Percentiles rank a stretch among this genome's conserved stretches.
phyloP scores from a whole-genome alignment of 2,113 vertebrate species.

The Vidua chalybeata region DNA sequence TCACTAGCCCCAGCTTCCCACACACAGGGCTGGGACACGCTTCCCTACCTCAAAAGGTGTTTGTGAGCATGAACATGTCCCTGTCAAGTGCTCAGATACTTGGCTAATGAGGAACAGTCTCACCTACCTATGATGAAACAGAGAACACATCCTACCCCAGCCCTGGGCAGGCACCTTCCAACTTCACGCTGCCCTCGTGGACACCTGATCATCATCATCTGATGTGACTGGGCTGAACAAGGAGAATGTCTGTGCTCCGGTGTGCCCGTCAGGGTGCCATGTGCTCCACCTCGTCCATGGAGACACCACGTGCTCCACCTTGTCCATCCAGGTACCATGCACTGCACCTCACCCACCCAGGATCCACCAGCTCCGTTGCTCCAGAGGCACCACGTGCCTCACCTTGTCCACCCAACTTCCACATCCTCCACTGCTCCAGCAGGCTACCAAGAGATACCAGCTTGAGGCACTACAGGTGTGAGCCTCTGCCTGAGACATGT shows the following conservation, averaged over 20 bases:
- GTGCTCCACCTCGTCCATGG: neutral
- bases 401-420: neutral
- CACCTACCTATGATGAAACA: neutral
- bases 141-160: neutral
- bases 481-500: neutral
- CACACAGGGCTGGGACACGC: rapidly evolving
- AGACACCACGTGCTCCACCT: neutral
- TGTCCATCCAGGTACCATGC: neutral
- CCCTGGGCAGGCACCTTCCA: neutral
- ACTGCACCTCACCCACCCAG: neutral
- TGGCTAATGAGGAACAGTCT: neutral
- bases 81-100: neutral
- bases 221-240: neutral
- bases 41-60: neutral
- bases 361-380: neutral
- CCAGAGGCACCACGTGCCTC: neutral
- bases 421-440: neutral
- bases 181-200: neutral
- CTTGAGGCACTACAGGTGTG: neutral
- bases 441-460: neutral
- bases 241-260: neutral
- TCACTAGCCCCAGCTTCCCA: neutral
- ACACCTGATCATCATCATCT: neutral
- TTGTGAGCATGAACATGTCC: neutral
- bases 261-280: neutral